phyloP scores from a whole-genome alignment of 2,113 vertebrate species.

The Eulemur macaco region DNA sequence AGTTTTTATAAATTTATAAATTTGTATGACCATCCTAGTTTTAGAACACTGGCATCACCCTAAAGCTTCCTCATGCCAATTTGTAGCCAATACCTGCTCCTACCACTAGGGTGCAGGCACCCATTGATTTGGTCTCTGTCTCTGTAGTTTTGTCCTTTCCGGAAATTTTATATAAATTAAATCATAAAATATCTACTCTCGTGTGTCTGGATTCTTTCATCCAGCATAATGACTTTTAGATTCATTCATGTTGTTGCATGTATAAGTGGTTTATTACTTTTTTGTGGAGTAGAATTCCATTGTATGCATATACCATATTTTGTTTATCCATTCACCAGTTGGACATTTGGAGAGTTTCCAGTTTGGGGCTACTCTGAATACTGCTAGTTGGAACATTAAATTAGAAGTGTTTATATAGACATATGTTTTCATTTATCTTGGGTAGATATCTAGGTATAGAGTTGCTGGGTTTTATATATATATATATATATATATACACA shows the following conservation, averaged over 20 bases:
- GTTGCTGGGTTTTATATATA: background rate
- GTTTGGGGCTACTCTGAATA: background rate
- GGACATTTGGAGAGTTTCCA: background rate
- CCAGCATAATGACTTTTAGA: background rate
- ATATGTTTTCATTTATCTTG: background rate
- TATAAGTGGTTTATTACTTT: background rate
- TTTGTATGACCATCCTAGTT: background rate
- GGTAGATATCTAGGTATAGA: background rate
- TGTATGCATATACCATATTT: background rate
- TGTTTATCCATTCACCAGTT: background rate
- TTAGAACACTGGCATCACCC: background rate
- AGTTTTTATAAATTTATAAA: conserved; percentile 12
- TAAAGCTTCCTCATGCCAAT: background rate
- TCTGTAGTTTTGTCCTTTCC: background rate
- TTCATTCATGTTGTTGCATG: background rate
- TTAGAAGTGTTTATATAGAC: background rate
- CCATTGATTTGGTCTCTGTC: background rate
- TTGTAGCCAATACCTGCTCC: background rate
- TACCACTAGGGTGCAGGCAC: background rate
- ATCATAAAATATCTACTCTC: background rate
- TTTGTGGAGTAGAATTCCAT: background rate
- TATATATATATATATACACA: background rate
- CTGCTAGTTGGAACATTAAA: background rate
- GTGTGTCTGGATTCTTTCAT: background rate
- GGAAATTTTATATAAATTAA: background rate